Evolutionary conservation across 2,113 vertebrate species (phyloP), one percentile per base, ranked within the genome.

Genomic region (Stercorarius parasiticus): DNA sequence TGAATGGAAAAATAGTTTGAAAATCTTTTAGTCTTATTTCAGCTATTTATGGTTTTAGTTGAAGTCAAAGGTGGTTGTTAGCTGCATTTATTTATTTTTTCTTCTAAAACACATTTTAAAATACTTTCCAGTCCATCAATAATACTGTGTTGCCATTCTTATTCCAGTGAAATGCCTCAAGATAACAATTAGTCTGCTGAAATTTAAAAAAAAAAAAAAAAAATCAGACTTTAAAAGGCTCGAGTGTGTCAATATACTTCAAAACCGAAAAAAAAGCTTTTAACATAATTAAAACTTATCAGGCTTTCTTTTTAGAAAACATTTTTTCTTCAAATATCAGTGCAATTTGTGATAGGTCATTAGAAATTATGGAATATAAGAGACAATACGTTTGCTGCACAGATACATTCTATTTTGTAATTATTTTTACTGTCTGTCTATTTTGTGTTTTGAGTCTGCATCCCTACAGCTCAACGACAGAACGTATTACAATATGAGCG

Each of bases 311-410:
- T 82, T 47, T 59, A 80, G 36, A 77, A 82, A 91, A 73, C 4
- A 36, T 47, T 93, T 58, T 95, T 96, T 71, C 61, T 61, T 93
- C 56, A 89, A 77, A 70, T 88, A 52, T 26, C 25, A 64, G 4
- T 64, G 42, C 34, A 32, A 15, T 95, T 70, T 45, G 76, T 92
- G 64, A 69, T 94, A 64, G 34, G 27, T 72, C 11, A 83, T 61
- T 77, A 82, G n/a, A 81, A 61, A 30, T 49, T 74, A 15, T 0
- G 4, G 13, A 55, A 40, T 52, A 19, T 27, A 52, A 52, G 14
- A 69, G 30, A 59, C 12, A 43, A 19, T n/a, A 8, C 0, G 1
- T 52, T 14, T 56, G 16, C 15, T 23, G 1, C 50, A 52, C 5
- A 3, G 17, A 15, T 50, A 32, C 12, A 9, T 90, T n/a, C 50